A percentile compares a stretch with the other conserved stretches of the same genome.
These are phyloP conservation scores for Drosophila mojavensis DNA, from an alignment of 1,140 invertebrate species.

Conservation along the genomic window DNA sequence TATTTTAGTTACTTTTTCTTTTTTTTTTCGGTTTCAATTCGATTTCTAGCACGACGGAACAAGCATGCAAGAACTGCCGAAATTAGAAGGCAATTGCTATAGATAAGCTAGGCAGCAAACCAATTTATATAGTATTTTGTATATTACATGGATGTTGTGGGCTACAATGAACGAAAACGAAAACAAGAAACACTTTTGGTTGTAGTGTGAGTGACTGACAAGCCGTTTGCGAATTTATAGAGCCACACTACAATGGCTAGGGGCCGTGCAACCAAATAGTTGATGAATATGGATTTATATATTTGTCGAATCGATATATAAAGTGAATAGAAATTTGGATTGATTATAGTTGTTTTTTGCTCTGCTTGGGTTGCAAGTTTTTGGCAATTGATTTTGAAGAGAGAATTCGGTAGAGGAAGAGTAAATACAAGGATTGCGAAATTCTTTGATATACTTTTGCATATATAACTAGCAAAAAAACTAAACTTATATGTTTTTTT, in stretches of 20 bases:
- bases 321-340: slow-evolving; percentile 46
- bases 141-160: slow-evolving; percentile 20
- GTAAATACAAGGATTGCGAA: slow-evolving; percentile 32
- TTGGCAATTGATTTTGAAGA: slow-evolving; percentile 20
- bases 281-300: slow-evolving; percentile 20
- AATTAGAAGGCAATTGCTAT: slow-evolving; percentile 27
- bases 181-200: not conserved
- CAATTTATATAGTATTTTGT: slow-evolving; percentile 3
- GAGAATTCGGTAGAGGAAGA: slow-evolving; percentile 31
- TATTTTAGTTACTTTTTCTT: not conserved
- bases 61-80: slow-evolving; percentile 58
- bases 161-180: slow-evolving; percentile 7
- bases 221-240: slow-evolving; percentile 28
- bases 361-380: slow-evolving; percentile 32
- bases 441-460: slow-evolving; percentile 32
- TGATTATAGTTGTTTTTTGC: not conserved
- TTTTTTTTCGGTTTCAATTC: not conserved
- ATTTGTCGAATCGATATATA: slow-evolving; percentile 15
- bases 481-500: slow-evolving; percentile 45
- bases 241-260: slow-evolving; percentile 17
- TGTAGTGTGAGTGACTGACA: slow-evolving; percentile 18
- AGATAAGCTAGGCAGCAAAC: slow-evolving; percentile 50
- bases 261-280: slow-evolving; percentile 38
- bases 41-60: slow-evolving; percentile 35
- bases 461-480: slow-evolving; percentile 66